phyloP scores from a whole-genome alignment of 2,113 vertebrate genomes.

The Scomber scombrus region DNA sequence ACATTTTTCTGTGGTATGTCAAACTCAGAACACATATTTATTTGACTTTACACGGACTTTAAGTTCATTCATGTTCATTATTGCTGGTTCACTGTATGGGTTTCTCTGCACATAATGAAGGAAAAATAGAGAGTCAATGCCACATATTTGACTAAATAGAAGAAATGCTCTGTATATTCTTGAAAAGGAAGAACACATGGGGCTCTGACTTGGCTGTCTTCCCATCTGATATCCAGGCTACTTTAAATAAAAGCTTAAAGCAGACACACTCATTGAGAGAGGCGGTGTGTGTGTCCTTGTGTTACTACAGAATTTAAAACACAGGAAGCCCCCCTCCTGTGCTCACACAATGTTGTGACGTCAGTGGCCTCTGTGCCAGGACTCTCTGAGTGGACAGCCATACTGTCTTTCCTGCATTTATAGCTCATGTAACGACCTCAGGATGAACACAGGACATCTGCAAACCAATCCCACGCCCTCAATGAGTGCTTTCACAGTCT shows the following conservation, averaged over 20 bases:
- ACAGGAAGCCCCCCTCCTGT: conserved; percentile 72
- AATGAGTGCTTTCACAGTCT: background rate
- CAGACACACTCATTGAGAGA: conserved; percentile 9
- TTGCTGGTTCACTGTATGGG: too few species aligned
- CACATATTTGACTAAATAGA: background rate
- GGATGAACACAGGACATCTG: conserved; percentile 7
- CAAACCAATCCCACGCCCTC: background rate
- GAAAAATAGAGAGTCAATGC: too few species aligned
- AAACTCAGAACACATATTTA: too few species aligned
- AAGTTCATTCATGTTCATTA: too few species aligned
- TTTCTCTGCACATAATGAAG: too few species aligned
- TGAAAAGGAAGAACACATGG: background rate
- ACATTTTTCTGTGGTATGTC: too few species aligned
- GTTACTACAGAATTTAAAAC: conserved; percentile 62
- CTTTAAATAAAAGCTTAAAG: background rate
- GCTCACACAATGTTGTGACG: conserved; percentile 70
- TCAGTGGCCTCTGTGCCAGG: conserved; percentile 9
- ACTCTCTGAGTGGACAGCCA: conserved; percentile 1
- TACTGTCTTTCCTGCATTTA: conserved; percentile 19
- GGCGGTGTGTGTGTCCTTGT: conserved; percentile 30
- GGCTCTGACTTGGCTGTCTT: background rate
- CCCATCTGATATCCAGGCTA: background rate
- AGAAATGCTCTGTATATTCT: background rate
- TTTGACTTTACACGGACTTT: too few species aligned
- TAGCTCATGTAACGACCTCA: conserved; percentile 14